Base-by-base conservation (phyloP, 2,888 invertebrate genomes). In the Caenorhabditis afra region DNA sequence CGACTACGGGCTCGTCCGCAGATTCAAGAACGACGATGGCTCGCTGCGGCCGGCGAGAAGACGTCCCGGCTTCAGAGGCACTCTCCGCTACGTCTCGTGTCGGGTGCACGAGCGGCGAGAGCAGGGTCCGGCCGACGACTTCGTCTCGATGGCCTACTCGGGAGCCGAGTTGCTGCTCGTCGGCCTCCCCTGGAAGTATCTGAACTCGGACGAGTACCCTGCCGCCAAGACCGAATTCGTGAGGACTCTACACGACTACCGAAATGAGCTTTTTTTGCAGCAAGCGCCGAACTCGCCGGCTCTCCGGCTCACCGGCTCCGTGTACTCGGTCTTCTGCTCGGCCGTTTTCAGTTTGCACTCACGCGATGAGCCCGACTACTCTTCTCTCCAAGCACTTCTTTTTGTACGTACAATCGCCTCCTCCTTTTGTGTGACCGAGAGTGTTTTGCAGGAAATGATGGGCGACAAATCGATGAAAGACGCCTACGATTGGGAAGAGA, bases 71-170 rank as follows among this genome's bases (percentile, higher is more conserved):
- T 79, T 79, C 57, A 18, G 88, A 16, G 88, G 87, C n/a, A 88
- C 88, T 7, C 77, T 85, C 8, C 85, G 87, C 39, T 88, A 88
- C 74, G 88, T 84, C 3, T 88, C 88, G 14, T 35, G 81, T 14
- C 71, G 82, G 8, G 83, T 80, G 14, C 85, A 86, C 62, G 79
- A 81, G 12, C 64, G 67, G 45, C 59, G 76, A 57, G 86, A 86
- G 29, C 86, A 84, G 61, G 65, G 77, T 45, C 85, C 83, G 10
- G 78, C 74, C 23, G 86, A 86, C 52, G 86, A 86, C 59, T 59
- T 86, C 22, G 65, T 77, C 16, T 82, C 82, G 29, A 80, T 84
- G 59, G 77, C 81, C 14, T 86, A 86, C 44, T 81, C 82, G 23
- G 83, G 81, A 37, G 68, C 81, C 37, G 84, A 86, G 22, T 49